A percentile compares a stretch with the other conserved stretches of the same genome.
These are phyloP conservation scores for Danio choprae DNA, from an alignment of 2,797 vertebrate genomes.

Conservation along the genomic window DNA sequence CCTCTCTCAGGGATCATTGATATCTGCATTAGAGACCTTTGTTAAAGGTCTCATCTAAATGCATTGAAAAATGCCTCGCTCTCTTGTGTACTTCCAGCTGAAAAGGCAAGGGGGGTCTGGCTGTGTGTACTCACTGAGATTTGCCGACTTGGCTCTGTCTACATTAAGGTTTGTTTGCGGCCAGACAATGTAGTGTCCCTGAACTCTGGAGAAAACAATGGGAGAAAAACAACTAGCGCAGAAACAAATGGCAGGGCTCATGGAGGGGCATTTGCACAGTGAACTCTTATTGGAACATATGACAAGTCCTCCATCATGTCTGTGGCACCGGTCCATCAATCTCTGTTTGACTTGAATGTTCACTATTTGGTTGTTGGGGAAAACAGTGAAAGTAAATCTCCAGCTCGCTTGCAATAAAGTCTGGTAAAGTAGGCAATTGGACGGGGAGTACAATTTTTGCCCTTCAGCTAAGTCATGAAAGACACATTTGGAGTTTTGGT, in stretches of 20 bases:
- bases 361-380: slow-evolving; percentile 47
- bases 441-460: slow-evolving; percentile 40
- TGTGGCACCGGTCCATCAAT: slow-evolving; percentile 54
- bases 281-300: slow-evolving; percentile 61
- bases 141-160: slow-evolving; percentile 81
- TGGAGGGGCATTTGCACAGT: slow-evolving; percentile 49
- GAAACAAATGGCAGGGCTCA: slow-evolving; percentile 47
- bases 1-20: slow-evolving; percentile 82
- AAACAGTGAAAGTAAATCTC: slow-evolving; percentile 50
- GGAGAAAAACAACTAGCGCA: slow-evolving; percentile 57
- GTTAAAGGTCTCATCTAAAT: slow-evolving; percentile 89
- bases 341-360: slow-evolving; percentile 57
- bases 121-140: slow-evolving; percentile 70
- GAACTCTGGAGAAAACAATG: slow-evolving; percentile 64
- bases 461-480: slow-evolving; percentile 30
- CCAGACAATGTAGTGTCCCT: slow-evolving; percentile 68
- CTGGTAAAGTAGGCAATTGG: slow-evolving; percentile 47
- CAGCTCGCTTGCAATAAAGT: slow-evolving; percentile 36
- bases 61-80: slow-evolving; percentile 82
- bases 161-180: slow-evolving; percentile 78
- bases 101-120: slow-evolving; percentile 52
- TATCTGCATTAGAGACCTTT: slow-evolving; percentile 86
- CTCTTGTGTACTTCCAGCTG: slow-evolving; percentile 73
- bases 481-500: slow-evolving; percentile 22
- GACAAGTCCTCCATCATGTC: slow-evolving; percentile 61